Conservation (phyloP, 2,888 invertebrate genomes). For the Aethes cnicana region DNA sequence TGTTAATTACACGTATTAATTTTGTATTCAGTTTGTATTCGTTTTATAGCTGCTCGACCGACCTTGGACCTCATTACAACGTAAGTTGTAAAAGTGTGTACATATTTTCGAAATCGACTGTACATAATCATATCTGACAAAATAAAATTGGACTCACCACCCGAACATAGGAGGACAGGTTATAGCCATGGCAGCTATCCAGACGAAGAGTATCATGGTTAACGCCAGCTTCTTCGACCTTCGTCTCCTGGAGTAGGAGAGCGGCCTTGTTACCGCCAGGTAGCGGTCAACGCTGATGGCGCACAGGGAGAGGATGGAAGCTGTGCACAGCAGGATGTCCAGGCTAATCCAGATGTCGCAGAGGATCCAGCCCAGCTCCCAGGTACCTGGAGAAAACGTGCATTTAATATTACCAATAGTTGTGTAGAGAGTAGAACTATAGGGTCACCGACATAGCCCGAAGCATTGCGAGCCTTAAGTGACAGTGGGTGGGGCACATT, state of each 20-base stretch:
- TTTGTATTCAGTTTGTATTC: too few species aligned
- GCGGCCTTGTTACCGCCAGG: conserved; percentile 95
- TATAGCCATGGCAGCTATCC: conserved; percentile 94
- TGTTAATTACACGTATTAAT: too few species aligned
- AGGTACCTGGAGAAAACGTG: conserved; percentile 85
- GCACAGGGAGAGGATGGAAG: conserved; percentile 95
- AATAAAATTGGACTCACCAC: conserved; percentile 84
- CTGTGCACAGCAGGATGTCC: conserved; percentile 96
- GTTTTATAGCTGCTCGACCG: too few species aligned
- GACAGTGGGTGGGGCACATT: too few species aligned
- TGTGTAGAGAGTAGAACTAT: too few species aligned
- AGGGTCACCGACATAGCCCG: too few species aligned
- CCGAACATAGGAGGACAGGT: conserved; percentile 97
- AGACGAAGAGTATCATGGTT: conserved; percentile 93
- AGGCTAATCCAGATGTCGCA: conserved; percentile 95
- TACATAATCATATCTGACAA: too few species aligned
- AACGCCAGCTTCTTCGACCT: conserved; percentile 92
- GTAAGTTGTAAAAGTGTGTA: too few species aligned
- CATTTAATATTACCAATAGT: too few species aligned
- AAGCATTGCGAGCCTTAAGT: too few species aligned
- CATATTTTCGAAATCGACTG: too few species aligned
- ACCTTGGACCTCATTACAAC: too few species aligned
- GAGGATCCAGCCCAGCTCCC: conserved; percentile 94
- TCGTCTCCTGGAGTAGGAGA: conserved; percentile 94
- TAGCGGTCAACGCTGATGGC: conserved; percentile 96